Conservation (phyloP, 2,797 vertebrate genomes). For the Lithobates pipiens region DNA sequence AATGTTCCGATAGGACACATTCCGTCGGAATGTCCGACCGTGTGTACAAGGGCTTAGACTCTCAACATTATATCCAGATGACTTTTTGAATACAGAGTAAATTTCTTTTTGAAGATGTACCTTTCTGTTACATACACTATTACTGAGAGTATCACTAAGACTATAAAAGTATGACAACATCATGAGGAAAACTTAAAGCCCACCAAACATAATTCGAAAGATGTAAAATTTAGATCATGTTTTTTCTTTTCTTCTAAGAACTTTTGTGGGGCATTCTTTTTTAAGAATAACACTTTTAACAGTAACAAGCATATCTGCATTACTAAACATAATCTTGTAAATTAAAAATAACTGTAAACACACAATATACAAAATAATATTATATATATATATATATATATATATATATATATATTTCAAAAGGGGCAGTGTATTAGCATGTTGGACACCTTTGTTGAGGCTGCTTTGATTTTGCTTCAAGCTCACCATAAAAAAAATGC, state of each 20-base stretch:
- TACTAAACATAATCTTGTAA: neutral
- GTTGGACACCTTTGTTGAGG: neutral
- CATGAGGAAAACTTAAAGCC: neutral
- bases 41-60: too few species aligned
- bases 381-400: too few species aligned
- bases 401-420: neutral
- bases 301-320: neutral
- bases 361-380: too few species aligned
- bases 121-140: neutral
- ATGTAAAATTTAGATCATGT: neutral
- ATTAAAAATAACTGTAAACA: neutral
- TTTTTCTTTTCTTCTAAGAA: neutral
- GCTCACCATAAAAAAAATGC: neutral
- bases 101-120: neutral
- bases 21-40: too few species aligned
- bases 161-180: neutral
- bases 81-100: too few species aligned
- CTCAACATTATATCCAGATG: neutral
- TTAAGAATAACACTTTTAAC: neutral
- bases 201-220: neutral
- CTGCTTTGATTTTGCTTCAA: slow-evolving; percentile 5
- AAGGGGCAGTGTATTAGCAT: neutral
- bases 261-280: neutral
- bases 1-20: too few species aligned
- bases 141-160: neutral